These are phyloP conservation scores for Himalopsyche kuldschensis DNA, from an alignment of 2,888 invertebrate species.

Conservation along the genomic window DNA sequence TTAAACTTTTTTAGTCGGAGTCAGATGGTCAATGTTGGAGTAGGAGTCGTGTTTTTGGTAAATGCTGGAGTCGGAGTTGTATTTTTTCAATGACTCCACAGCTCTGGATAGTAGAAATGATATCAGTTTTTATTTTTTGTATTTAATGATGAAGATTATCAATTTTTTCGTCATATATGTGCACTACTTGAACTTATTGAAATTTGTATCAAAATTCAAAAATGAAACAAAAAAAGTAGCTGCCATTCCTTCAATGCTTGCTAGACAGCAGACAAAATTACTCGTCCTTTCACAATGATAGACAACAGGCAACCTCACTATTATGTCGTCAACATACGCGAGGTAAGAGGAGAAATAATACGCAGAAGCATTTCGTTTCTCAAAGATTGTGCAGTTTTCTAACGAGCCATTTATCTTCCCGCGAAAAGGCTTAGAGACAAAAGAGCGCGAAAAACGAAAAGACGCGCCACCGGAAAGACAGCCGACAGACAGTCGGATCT, in stretches of 20 bases:
- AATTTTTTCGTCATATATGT: too few species aligned
- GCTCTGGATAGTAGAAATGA: too few species aligned
- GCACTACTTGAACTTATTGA: too few species aligned
- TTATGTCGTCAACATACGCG: background rate
- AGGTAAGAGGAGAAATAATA: background rate
- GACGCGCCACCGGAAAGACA: slow-evolving; percentile 18
- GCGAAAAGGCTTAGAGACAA: slow-evolving; percentile 36
- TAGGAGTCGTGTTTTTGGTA: too few species aligned
- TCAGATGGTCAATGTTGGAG: too few species aligned
- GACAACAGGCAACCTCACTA: background rate
- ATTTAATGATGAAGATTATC: too few species aligned
- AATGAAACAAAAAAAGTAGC: background rate
- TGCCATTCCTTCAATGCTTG: background rate
- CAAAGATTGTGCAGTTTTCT: slow-evolving; percentile 34
- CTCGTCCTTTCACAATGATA: background rate
- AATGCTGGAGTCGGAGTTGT: too few species aligned
- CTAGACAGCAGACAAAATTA: background rate
- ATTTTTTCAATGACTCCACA: too few species aligned
- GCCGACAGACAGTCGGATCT: slow-evolving; percentile 32
- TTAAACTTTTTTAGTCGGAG: too few species aligned
- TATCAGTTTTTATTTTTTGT: too few species aligned
- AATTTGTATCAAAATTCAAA: too few species aligned
- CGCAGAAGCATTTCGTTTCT: slow-evolving; percentile 7
- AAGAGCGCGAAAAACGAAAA: slow-evolving; percentile 33
- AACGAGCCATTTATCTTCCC: slow-evolving; percentile 38